Conservation (phyloP, 1,140 invertebrate species). For the Metopolophium dirhodum region DNA sequence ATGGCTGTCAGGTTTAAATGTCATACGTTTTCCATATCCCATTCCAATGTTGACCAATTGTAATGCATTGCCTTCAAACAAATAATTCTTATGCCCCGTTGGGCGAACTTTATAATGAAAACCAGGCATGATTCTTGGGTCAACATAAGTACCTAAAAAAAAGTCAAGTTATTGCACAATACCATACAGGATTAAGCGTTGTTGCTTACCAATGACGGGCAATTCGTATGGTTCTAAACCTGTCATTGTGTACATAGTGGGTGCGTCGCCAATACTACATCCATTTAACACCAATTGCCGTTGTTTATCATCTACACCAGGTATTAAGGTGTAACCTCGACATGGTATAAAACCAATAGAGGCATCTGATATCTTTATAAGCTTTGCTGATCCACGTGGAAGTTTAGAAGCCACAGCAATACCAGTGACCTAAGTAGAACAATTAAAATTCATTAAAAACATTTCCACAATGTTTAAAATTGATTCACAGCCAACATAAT, state of each 20-base stretch:
- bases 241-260: constrained; percentile 72
- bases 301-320: constrained; percentile 69
- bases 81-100: constrained; percentile 66
- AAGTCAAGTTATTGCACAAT: neutral
- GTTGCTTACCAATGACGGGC: constrained; percentile 73
- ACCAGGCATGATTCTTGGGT: constrained; percentile 75
- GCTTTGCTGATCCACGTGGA: constrained; percentile 64
- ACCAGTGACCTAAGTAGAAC: constrained; percentile 46
- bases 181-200: neutral
- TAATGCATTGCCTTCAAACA: constrained; percentile 72
- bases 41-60: constrained; percentile 73
- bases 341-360: constrained; percentile 68
- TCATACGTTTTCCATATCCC: constrained; percentile 79
- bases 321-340: constrained; percentile 68
- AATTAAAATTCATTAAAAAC: constrained; percentile 22
- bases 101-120: constrained; percentile 76
- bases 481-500: neutral
- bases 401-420: constrained; percentile 55
- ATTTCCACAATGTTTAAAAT: neutral
- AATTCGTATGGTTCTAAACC: constrained; percentile 75
- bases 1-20: constrained; percentile 71
- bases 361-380: constrained; percentile 68
- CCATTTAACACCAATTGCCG: constrained; percentile 70
- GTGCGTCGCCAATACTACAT: constrained; percentile 69
- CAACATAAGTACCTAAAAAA: constrained; percentile 73